A percentile compares a stretch with the other conserved stretches of the same genome.
Conservation (phyloP, 2,888 invertebrate species). For the Conops quadrifasciatus region DNA sequence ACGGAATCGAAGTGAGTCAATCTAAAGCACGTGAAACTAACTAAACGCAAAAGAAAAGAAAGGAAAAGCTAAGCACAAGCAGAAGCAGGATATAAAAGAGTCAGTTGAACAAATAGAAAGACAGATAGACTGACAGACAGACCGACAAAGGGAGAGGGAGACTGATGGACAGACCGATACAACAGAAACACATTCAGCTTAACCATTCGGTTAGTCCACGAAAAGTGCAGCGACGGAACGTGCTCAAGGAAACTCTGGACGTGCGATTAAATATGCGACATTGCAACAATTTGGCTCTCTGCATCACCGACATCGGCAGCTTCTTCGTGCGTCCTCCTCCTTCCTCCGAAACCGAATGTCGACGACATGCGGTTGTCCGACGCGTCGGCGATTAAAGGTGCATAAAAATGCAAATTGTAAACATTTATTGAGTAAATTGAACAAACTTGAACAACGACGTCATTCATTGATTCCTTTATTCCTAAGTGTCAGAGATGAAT, state of each 20-base stretch:
- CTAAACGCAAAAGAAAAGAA: slow-evolving; percentile 2
- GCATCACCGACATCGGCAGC: background rate
- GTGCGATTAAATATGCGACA: slow-evolving; percentile 63
- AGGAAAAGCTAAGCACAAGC: background rate
- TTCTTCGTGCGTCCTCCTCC: background rate
- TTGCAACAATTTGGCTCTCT: slow-evolving; percentile 53
- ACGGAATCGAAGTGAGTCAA: slow-evolving; percentile 3
- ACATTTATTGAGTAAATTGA: slow-evolving; percentile 15
- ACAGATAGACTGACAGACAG: background rate
- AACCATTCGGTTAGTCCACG: slow-evolving; percentile 39
- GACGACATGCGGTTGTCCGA: slow-evolving; percentile 58
- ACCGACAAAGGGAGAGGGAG: background rate
- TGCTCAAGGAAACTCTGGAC: slow-evolving; percentile 60
- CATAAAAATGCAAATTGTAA: slow-evolving; percentile 61
- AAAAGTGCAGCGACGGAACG: slow-evolving; percentile 49
- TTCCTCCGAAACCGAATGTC: slow-evolving; percentile 43
- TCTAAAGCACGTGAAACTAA: background rate
- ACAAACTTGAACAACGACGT: background rate
- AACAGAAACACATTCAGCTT: slow-evolving; percentile 5
- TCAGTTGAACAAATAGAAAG: background rate
- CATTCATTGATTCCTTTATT: background rate
- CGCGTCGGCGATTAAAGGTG: slow-evolving; percentile 56
- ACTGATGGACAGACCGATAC: slow-evolving; percentile 2
- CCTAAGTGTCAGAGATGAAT: background rate
- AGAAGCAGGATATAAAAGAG: background rate